Base-by-base conservation (phyloP, 2,113 vertebrate species). In the Chelonoidis abingdonii region DNA sequence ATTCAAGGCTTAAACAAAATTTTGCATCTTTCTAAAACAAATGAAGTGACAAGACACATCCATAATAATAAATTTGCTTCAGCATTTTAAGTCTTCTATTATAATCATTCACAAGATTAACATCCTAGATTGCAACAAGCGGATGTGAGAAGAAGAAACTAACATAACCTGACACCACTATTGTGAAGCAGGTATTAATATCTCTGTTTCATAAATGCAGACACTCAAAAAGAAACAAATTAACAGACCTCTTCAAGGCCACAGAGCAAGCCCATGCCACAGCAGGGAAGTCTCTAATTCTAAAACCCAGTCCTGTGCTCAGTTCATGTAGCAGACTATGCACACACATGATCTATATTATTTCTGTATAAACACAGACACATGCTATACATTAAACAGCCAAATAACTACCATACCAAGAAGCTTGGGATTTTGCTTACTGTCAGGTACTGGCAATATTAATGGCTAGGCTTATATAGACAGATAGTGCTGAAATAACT, bases 51-150 rank as follows among this genome's bases (percentile, higher is more conserved):
- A 97, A 90, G 38, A 12, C 96, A 90, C 38, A 96, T 72, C 44
- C 2, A 6, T 59, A 91, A 89, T 44, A 80, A 96, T 82, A 93
- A 97, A 92, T n/a, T 19, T 90, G 72, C 31, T 90, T 57, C 25
- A 78, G 52, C 44, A 94, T 78, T 44, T 27, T 65, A 59, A 86
- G 65, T 53, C 49, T 91, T 29, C 41, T 95, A 52, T 93, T 96
- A 93, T 53, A 97, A 95, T 88, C 81, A 88, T 81, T 41, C 6
- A 2, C 21, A 89, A 96, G 17, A 93, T 86, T 92, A 94, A 91
- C 38, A 94, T 78, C 29, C n/a, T 69, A 95, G 69, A 52, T 9
- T 89, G 65, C 38, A 85, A 17, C 54, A 78, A 83, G 50, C 31
- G 50, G 5, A 93, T 81, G 69, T 89, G 94, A 89, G 21, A 89